Evolutionary conservation across 1,140 invertebrate genomes (phyloP), one percentile per base, ranked within the genome.

Genomic region (Adelges cooleyi): DNA sequence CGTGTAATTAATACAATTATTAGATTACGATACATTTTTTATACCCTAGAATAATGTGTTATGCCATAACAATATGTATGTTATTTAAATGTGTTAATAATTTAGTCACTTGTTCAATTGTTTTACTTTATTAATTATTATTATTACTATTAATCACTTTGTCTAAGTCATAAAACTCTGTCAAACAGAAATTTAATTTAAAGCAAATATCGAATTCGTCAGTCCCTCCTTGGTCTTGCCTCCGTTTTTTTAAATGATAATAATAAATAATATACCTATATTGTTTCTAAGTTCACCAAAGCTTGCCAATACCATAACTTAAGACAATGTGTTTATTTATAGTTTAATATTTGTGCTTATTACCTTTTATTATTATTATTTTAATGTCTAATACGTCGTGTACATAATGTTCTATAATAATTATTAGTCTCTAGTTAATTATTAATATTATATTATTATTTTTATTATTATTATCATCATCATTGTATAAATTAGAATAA

Each of bases 401-500:
- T 62, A 62, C 42, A 62, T 62, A 62, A 48, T 46, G 25, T 48
- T 62, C 27, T 22, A 46, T 22, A 44, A 2, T 17, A 15, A 27
- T 62, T 27, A 27, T 36, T 48, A 62, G 11, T 20, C 20, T 48
- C 25, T 62, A 62, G 27, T 29, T 48, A 8, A 29, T 46, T n/a
- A n/a, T n/a, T 46, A 46, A 62, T 11, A 11, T 11, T 46, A 25
- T 62, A 33, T 62, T 29, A 46, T 46, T 22, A 46, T 27, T 11
- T 46, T 18, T 62, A 33, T 62, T 29, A 46, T 46, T 22, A 46
- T 27, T 25, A 59, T 44, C n/a, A n/a, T 59, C 29, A 44, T 44
- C 42, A 46, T 27, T 62, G 56, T 62, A 62, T 62, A 62, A 46
- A 48, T 48, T 62, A 62, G 38, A 62, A 62, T 62, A 62, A 62